A percentile compares a stretch with the other conserved stretches of the same genome.
Evolutionary conservation across 2,113 vertebrate genomes (phyloP).

Genomic region (Ptychochromis oligacanthus): DNA sequence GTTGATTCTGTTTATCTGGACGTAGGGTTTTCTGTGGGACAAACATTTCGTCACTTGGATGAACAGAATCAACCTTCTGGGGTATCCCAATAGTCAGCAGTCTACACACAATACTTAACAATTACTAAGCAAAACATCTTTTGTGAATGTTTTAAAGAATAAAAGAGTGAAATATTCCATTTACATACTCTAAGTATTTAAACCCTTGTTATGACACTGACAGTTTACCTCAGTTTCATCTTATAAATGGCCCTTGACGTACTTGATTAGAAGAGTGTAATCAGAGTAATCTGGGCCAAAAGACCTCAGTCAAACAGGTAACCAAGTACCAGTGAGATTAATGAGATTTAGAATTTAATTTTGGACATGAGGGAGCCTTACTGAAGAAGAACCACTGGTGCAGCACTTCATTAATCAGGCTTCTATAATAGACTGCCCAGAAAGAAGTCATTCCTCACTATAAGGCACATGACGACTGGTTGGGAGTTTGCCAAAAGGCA

Average conservation of each 20-base stretch:
- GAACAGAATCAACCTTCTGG: no score
- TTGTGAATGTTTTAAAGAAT: neutral
- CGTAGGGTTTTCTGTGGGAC: no score
- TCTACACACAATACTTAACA: neutral
- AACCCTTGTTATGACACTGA: neutral
- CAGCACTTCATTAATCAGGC: neutral
- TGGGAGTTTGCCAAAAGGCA: neutral
- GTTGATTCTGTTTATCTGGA: no score
- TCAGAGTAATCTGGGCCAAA: neutral
- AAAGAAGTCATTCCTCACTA: neutral
- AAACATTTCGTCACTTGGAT: no score
- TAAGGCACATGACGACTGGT: neutral
- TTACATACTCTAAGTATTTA: neutral
- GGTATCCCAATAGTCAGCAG: neutral
- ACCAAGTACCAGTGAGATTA: neutral
- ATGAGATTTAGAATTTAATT: conserved; percentile 1
- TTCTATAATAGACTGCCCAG: neutral
- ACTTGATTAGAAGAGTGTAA: neutral
- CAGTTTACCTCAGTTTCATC: neutral
- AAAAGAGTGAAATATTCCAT: neutral
- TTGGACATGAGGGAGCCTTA: neutral
- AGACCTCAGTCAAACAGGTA: neutral
- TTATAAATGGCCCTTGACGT: rapidly evolving
- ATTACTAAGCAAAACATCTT: neutral
- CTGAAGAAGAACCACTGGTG: neutral